Base-by-base conservation (phyloP, 1,140 invertebrate genomes). In the Manduca sexta region DNA sequence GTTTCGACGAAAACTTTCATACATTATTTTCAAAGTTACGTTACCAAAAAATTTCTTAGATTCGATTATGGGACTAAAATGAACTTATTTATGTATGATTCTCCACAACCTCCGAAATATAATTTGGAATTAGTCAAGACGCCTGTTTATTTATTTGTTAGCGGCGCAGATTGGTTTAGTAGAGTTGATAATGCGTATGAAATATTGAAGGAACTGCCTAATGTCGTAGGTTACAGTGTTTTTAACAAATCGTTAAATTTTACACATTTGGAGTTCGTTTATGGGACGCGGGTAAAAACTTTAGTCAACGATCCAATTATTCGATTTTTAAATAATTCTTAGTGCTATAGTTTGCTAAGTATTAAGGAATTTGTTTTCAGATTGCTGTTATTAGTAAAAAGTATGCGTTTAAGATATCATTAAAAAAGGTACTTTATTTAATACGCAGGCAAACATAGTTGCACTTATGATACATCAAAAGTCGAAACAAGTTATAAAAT, bases 181-280 rank as follows among this genome's bases (percentile, higher is more conserved):
- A 56, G 59, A 14, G 35, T 44, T 0, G 47, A 67, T 38, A 73
- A 75, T 54, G 60, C 70, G 0, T 29, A 61, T 35, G 58, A 51
- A 50, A 55, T 81, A 6, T 56, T 39, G 45, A 52, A 14, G 8
- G 61, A 52, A 35, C 50, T 83, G 8, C 65, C 63, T 26, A 69
- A 60, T 26, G 52, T 79, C 13, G 46, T 61, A 17, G 60, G 55
- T 7, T 56, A 50, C 45, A 48, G 66, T 16, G 38, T 60, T 7
- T 63, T 74, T 12, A 69, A 77, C 43, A 58, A 64, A 54, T 63
- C 56, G 8, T 39, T 69, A 31, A 64, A 74, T 43, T 79, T 81
- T 52, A 69, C 69, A 26, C 79, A 83, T 56, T 56, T 81, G 39
- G 79, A 83, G 49, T 83, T 77, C 64, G 51, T 77, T 8, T 83